Base-by-base conservation (phyloP, 2,888 invertebrate species). In the Chrysotoxum bicinctum region DNA sequence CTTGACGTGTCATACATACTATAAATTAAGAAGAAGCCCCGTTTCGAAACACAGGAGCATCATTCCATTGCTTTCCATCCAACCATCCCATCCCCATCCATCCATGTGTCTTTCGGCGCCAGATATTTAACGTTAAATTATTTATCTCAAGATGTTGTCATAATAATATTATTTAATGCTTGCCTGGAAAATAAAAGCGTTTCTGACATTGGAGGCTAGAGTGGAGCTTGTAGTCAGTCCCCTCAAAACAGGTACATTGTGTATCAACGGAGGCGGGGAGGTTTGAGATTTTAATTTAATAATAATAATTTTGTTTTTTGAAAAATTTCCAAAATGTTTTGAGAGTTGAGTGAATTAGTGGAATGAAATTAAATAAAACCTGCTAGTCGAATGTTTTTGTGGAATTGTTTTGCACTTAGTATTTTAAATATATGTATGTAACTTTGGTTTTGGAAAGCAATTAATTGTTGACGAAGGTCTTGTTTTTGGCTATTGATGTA, bases 151-250 rank as follows among this genome's bases (percentile, higher is more conserved):
- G 45, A 75, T 73, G 66, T 74, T 70, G 76, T 66, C 81, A 76
- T 82, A 82, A 82, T 82, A 76, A 73, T 82, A 60, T 82, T 77
- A 82, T 82, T 82, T 77, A 77, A 82, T 73, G 82, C 58, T 54
- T 43, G 69, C 26, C 66, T 82, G 82, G 77, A 82, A 80, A 80
- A 73, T 73, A 74, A 80, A 77, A 77, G 70, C 84, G 64, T 79
- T 66, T 80, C 66, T 79, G 84, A 75, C 75, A 84, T 80, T 80
- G 79, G 66, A 68, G 58, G 75, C 70, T 79, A 70, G 52, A 70
- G 62, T 73, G 77, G 70, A 70, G 43, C 70, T 56, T 66, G 56
- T 32, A 64, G 48, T 72, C 76, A 7, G 45, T 14, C 66, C 32
- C 35, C 73, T 10, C 60, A 35, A 48, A 23, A 19, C 52, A 54